Evolutionary conservation across 2,797 vertebrate genomes (phyloP).

Genomic region (Protosalanx chinensis): DNA sequence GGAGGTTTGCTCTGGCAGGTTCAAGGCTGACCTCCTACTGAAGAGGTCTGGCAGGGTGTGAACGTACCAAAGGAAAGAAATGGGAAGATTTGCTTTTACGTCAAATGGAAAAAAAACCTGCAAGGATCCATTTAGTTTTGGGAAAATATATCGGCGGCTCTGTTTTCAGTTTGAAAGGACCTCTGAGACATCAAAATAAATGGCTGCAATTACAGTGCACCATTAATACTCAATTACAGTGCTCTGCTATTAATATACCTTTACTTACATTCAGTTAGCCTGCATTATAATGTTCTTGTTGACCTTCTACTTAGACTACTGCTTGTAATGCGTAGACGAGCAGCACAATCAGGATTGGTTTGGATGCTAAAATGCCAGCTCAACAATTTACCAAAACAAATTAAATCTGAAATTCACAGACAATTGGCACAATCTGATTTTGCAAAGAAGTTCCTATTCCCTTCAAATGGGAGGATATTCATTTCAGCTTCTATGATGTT

Average conservation of each 20-base stretch:
- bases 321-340: background rate
- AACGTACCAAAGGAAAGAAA: too few species aligned
- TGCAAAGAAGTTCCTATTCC: constrained; percentile 28
- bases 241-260: too few species aligned
- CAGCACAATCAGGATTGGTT: background rate
- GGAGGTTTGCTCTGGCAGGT: background rate
- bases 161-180: too few species aligned
- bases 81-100: too few species aligned
- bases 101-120: too few species aligned
- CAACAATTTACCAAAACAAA: background rate
- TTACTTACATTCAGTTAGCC: background rate
- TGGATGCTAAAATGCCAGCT: background rate
- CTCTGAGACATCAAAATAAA: too few species aligned
- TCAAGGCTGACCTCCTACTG: background rate
- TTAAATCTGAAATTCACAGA: background rate
- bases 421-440: background rate
- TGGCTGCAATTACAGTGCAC: too few species aligned
- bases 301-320: background rate
- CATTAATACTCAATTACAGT: too few species aligned
- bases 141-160: too few species aligned
- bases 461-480: constrained; percentile 35
- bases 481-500: constrained; percentile 38
- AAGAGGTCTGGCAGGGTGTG: too few species aligned
- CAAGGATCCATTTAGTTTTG: too few species aligned
- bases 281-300: background rate